phyloP scores from a whole-genome alignment of 2,797 vertebrate species.

The Salmo trutta region DNA sequence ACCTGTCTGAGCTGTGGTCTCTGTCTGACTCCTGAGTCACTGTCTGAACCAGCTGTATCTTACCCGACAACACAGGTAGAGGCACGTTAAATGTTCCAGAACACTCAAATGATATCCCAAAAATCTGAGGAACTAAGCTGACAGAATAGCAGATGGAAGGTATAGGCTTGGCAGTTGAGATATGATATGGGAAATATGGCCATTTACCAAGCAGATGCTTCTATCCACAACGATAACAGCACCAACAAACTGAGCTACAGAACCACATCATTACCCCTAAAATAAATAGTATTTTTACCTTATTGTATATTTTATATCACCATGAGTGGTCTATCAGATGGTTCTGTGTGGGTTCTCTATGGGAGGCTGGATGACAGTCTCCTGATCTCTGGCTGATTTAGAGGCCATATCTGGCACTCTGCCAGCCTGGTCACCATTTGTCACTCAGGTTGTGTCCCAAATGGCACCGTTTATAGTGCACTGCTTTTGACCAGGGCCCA shows the following conservation, averaged over 20 bases:
- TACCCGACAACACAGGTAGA: background rate
- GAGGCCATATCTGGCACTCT: no score
- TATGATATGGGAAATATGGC: background rate
- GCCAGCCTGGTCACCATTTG: no score
- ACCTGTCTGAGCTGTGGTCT: background rate
- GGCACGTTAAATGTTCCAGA: background rate
- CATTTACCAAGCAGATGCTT: background rate
- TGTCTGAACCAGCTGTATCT: background rate
- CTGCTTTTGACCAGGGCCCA: no score
- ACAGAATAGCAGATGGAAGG: background rate
- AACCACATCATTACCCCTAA: background rate
- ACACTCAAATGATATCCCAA: background rate
- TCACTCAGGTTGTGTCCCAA: no score
- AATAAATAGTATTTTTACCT: background rate
- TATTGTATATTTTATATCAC: background rate
- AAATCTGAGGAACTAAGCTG: background rate
- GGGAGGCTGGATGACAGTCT: no score
- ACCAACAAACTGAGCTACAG: background rate
- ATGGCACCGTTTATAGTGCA: conserved; percentile 64
- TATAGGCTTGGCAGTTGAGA: background rate
- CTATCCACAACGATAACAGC: background rate
- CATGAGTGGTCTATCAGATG: conserved; percentile 65
- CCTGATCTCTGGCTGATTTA: no score
- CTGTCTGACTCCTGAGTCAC: background rate
- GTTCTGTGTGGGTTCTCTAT: background rate